Percentiles rank a stretch among this genome's conserved stretches.
Evolutionary conservation across 2,113 vertebrate species (phyloP).

Genomic region (Odontophorus gujanensis): DNA sequence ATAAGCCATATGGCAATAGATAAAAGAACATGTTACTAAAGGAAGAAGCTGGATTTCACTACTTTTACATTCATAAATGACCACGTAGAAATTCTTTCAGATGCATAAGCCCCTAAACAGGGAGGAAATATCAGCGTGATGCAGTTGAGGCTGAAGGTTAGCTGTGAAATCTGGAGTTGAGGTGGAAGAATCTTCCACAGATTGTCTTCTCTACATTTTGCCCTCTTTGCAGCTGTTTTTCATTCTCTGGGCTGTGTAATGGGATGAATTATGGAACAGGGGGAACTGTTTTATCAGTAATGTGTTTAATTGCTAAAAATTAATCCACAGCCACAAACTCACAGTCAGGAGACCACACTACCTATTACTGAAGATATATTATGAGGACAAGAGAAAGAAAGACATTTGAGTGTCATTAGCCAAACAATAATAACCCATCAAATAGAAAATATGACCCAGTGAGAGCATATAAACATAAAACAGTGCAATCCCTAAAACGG

Average conservation of each 20-base stretch:
- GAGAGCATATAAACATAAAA: slow-evolving; percentile 2
- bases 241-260: neutral
- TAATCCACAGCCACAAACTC: neutral
- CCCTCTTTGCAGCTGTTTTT: neutral
- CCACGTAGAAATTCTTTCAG: neutral
- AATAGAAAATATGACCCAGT: slow-evolving; percentile 6
- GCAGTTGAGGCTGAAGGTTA: neutral
- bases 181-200: neutral
- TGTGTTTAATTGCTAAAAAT: slow-evolving; percentile 57
- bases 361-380: neutral
- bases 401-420: neutral
- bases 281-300: slow-evolving; percentile 53
- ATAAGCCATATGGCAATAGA: neutral
- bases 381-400: neutral
- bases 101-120: neutral
- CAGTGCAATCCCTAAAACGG: neutral
- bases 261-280: slow-evolving; percentile 32
- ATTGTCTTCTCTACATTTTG: neutral
- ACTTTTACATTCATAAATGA: neutral
- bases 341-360: neutral
- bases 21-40: neutral
- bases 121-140: neutral
- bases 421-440: slow-evolving; percentile 1
- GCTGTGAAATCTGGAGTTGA: neutral
- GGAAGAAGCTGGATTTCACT: neutral